Evolutionary conservation across 2,888 invertebrate genomes (phyloP), one percentile per base, ranked within the genome.

Genomic region (Ochropacha duplaris): DNA sequence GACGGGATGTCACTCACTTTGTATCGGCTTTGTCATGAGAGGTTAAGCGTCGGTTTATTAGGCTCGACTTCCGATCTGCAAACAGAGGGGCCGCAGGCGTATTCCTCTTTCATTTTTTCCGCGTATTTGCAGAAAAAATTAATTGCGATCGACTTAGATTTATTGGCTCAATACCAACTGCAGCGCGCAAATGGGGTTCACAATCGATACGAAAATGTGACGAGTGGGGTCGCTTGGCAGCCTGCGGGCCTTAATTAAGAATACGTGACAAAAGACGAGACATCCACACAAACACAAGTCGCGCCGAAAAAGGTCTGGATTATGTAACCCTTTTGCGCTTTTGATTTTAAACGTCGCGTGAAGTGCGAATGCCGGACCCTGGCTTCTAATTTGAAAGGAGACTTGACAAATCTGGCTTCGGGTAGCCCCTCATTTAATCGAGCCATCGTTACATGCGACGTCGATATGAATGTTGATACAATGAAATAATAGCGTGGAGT

Each of bases 211-310:
- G 83, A 84, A 85, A 88, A 87, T 87, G 86, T 87, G 87, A 90
- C 82, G 87, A 86, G 84, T 81, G 83, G 88, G 88, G 90, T 84
- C 78, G 84, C 82, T 74, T 76, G 79, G 87, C 87, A 84, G 85
- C 84, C 82, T 81, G 81, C 83, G 84, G 84, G 81, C 85, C 84
- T 93, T 93, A 93, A 93, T 93, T 93, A 93, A 92, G 93, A 92
- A 91, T 92, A 93, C 93, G 93, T 93, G 93, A 93, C 92, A 93
- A 93, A 93, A 93, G 93, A 92, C 87, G 91, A 88, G 90, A 89
- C 89, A 86, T 85, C 84, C 87, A 88, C 87, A 90, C 86, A 90
- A 86, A 89, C 82, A 89, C 83, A 88, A 88, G 88, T 84, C 78
- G 83, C 79, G 72, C 71, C 73, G 85, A 90, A 92, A 93, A 92